Evolutionary conservation across 2,797 vertebrate genomes (phyloP), one percentile per base, ranked within the genome.

Genomic region (Scomberomorus guttatus): DNA sequence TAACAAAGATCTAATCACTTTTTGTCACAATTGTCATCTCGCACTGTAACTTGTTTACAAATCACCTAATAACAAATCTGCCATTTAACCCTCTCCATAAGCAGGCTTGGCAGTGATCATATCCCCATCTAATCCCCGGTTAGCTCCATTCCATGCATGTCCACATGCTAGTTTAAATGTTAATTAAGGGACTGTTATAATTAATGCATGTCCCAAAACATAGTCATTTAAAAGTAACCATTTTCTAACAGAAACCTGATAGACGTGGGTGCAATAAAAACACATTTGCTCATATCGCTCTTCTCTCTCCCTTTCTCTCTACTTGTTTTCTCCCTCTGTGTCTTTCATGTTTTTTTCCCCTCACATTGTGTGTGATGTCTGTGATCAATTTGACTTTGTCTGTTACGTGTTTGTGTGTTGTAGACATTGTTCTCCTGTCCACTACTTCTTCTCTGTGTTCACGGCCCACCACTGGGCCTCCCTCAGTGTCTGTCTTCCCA

Each of bases 401-500:
- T 88, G 87, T 91, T 80, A 81, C 85, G 73, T 90, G 90, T 90
- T 81, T 93, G 78, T 98, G 93, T 97, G 96, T 98, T 97, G 94
- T 98, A 99, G 98, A 98, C 97, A 97, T 97, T 98, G 97, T 95
- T 99, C 97, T 96, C 97, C 98, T 95, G 97, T 99, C 96, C 97
- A 98, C 96, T 98, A 95, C 97, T 98, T 99, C 97, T 97, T 99
- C 96, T 99, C 98, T 98, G 97, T 99, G 96, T 98, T 99, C 96
- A 97, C 97, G 95, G 96, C 98, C 97, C 97, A 97, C 84, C 97
- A 99, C 96, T 99, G 98, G 98, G 98, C 98, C 88, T 98, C 97
- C 96, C 97, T 99, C 95, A 98, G 96, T 98, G 96, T 99, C 95
- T 99, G 97, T 98, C 98, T 99, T 94, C 97, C 97, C 96, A 98